phyloP scores from a whole-genome alignment of 2,113 vertebrate genomes.

The Chloebia gouldiae region DNA sequence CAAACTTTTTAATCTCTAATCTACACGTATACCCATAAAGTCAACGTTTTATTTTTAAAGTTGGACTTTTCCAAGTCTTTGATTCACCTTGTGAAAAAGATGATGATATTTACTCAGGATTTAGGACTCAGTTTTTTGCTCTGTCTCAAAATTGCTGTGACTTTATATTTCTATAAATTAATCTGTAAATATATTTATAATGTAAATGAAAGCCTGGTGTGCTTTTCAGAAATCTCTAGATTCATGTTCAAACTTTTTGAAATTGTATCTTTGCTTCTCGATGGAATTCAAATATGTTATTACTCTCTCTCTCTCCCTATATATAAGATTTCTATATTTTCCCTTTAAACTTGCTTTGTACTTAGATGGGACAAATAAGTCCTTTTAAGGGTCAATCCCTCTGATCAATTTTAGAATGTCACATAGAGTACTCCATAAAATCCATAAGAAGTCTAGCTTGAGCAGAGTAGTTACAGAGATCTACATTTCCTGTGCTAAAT shows the following conservation, averaged over 20 bases:
- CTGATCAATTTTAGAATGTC: neutral
- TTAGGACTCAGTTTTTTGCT: neutral
- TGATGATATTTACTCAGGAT: neutral
- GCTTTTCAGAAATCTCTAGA: neutral
- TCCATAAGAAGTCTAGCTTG: neutral
- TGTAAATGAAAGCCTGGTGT: neutral
- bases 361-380: neutral
- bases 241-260: neutral
- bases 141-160: neutral
- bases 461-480: neutral
- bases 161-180: neutral
- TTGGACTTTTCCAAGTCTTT: neutral
- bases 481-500: neutral
- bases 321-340: neutral
- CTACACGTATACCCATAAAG: neutral
- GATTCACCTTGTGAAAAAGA: neutral
- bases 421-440: neutral
- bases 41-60: neutral
- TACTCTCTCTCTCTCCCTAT: neutral
- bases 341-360: neutral
- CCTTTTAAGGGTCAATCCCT: neutral
- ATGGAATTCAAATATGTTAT: neutral
- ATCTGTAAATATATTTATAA: neutral
- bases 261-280: neutral
- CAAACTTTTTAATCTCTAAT: neutral